These are phyloP conservation scores for Neopelma chrysocephalum DNA, from an alignment of 2,797 vertebrate genomes.

Conservation along the genomic window DNA sequence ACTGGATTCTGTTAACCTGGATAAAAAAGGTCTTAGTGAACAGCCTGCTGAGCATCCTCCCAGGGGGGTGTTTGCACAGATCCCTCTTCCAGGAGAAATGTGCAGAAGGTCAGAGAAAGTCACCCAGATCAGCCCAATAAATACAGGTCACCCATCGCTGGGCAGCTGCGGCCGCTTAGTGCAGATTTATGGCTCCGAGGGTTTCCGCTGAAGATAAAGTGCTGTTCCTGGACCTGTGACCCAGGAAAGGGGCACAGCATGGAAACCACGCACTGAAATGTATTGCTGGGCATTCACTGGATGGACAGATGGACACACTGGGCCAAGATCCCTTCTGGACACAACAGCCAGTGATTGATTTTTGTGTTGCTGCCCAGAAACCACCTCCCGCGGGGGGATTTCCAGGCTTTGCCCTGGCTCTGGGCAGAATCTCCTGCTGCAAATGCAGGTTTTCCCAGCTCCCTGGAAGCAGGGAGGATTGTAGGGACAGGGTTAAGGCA, in stretches of 20 bases:
- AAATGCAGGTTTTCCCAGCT: background rate
- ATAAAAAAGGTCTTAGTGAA: background rate
- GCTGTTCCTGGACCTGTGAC: background rate
- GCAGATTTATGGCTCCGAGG: background rate
- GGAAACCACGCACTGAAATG: background rate
- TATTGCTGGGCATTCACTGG: rapidly evolving
- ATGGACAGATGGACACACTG: background rate
- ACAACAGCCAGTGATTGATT: background rate
- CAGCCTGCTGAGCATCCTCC: background rate
- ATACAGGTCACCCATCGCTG: background rate
- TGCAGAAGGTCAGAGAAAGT: background rate
- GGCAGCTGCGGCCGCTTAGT: background rate
- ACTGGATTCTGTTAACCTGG: rapidly evolving
- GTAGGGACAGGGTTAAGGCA: background rate
- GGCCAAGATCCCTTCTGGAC: background rate
- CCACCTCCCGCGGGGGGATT: rapidly evolving
- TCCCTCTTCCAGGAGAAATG: background rate
- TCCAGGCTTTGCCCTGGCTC: background rate
- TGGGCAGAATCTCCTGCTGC: background rate
- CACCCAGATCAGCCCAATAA: background rate
- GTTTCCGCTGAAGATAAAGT: background rate
- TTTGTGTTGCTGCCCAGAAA: background rate
- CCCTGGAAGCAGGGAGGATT: rapidly evolving
- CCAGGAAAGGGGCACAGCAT: background rate
- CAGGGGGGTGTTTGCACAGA: rapidly evolving